Base-by-base conservation (phyloP, 2,113 vertebrate species). In the Dissostichus mawsoni region DNA sequence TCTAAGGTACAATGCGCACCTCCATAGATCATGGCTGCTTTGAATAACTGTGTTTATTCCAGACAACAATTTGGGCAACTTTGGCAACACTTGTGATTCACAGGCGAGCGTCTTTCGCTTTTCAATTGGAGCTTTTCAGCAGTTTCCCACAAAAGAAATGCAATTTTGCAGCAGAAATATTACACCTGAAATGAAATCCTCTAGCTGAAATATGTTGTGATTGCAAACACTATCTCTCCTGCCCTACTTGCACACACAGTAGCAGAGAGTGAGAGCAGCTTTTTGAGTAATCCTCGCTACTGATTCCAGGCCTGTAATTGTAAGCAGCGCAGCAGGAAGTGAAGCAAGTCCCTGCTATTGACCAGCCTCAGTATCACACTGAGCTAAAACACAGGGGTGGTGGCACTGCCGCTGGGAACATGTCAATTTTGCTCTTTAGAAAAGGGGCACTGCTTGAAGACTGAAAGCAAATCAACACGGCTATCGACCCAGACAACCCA, bases 401-500 rank as follows among this genome's bases (percentile, higher is more conserved):
- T 86, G 90, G 88, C 82, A 81, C 74, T 57, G 83, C 90, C 11
- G 87, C 91, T 88, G 89, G 84, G 91, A 90, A 90, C 87, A 89
- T 84, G 91, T 94, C 92, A 90, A 93, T 94, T 90, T 82, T 92
- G 92, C 92, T 94, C 93, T 94, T 93, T 93, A 90, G 87, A 93
- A 92, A 93, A 87, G 85, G 82, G 87, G 69, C 88, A 82, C 86
- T 71, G 85, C 82, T 90, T 75, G 85, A 88, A 89, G 89, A 92
- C 88, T 92, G 92, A 88, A 90, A 91, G 91, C 89, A 90, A 93
- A 94, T 93, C 92, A 94, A 90, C 87, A 51, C 50, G 3, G 11
- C 67, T 85, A 94, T 94, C 89, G 94, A 94, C 87, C 90, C 66
- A 66, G 82, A 86, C 89, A 83, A 82, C 23, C 88, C 84, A 79